Evolutionary conservation across 1,140 invertebrate genomes (phyloP).

Genomic region (Dendrolimus kikuchii): DNA sequence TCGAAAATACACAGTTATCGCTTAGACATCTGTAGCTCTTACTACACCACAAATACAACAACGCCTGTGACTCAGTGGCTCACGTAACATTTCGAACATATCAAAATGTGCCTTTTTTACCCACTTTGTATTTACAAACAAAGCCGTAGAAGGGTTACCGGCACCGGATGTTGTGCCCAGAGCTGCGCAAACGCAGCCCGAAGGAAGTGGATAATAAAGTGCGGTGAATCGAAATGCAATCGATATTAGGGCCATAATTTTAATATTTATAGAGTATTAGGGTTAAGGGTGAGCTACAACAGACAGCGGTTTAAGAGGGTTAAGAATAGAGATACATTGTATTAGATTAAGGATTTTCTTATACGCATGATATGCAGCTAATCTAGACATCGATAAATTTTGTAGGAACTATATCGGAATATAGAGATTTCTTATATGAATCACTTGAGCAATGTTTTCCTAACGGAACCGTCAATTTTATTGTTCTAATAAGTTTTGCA

Average conservation of each 20-base stretch:
- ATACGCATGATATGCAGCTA: too few species aligned
- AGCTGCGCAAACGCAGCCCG: slow-evolving; percentile 28
- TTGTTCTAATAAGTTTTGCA: slow-evolving; percentile 15
- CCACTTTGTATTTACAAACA: slow-evolving; percentile 48
- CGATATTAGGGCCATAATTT: slow-evolving; percentile 16
- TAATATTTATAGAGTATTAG: slow-evolving; percentile 1
- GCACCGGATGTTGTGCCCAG: slow-evolving; percentile 43
- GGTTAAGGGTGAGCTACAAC: not conserved
- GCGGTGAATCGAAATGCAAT: slow-evolving; percentile 28
- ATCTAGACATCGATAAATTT: too few species aligned
- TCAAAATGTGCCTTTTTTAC: slow-evolving; percentile 29
- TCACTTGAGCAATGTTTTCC: slow-evolving; percentile 5
- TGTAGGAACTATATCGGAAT: too few species aligned
- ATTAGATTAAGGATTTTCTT: too few species aligned
- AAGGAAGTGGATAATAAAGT: slow-evolving; percentile 45
- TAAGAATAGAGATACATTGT: too few species aligned
- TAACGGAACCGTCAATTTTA: slow-evolving; percentile 7
- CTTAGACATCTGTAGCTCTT: too few species aligned
- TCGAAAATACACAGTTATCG: too few species aligned
- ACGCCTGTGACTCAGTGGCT: slow-evolving; percentile 26
- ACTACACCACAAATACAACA: too few species aligned
- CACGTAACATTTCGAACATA: slow-evolving; percentile 31
- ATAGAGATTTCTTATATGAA: too few species aligned
- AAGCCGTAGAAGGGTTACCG: slow-evolving; percentile 38
- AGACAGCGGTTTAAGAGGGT: too few species aligned